Conservation (phyloP, 2,113 vertebrate genomes). For the Brachyhypopomus occidentalis region DNA sequence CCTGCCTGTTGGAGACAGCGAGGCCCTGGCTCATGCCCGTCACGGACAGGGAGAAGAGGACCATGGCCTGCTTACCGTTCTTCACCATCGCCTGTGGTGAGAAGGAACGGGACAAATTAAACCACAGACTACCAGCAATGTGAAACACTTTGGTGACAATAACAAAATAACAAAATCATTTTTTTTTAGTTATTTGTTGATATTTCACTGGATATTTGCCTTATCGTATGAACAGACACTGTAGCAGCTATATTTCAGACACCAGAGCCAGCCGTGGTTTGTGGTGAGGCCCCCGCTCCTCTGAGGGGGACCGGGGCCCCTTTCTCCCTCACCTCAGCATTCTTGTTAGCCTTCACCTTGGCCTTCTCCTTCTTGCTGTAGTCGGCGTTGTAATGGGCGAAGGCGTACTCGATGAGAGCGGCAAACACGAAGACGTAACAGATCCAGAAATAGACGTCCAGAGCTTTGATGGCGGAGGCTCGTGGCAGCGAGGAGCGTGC, state of each 20-base stretch:
- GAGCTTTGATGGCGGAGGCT: slow-evolving; percentile 93
- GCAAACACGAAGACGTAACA: slow-evolving; percentile 98
- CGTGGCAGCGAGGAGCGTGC: slow-evolving; percentile 91
- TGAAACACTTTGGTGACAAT: too few species aligned
- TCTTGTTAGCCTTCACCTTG: slow-evolving; percentile 84
- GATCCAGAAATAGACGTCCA: slow-evolving; percentile 99
- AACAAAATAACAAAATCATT: too few species aligned
- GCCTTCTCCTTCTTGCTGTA: slow-evolving; percentile 93
- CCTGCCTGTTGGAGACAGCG: slow-evolving; percentile 81
- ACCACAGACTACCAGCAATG: too few species aligned
- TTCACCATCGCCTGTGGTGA: slow-evolving; percentile 85
- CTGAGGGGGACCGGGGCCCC: too few species aligned
- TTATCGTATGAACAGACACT: too few species aligned
- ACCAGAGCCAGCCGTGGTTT: too few species aligned
- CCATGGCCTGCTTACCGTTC: slow-evolving; percentile 89
- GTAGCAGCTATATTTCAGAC: too few species aligned
- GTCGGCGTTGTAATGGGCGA: slow-evolving; percentile 96
- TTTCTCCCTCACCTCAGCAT: slow-evolving; percentile 75
- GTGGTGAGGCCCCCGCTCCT: too few species aligned
- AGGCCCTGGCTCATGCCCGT: slow-evolving; percentile 89
- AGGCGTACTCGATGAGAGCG: slow-evolving; percentile 93
- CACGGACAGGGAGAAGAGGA: slow-evolving; percentile 91
- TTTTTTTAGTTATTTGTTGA: too few species aligned
- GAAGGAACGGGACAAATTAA: background rate
- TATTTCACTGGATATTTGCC: too few species aligned